Evolutionary conservation across 2,888 invertebrate genomes (phyloP), one percentile per base, ranked within the genome.

Genomic region (Tipula lateralis): DNA sequence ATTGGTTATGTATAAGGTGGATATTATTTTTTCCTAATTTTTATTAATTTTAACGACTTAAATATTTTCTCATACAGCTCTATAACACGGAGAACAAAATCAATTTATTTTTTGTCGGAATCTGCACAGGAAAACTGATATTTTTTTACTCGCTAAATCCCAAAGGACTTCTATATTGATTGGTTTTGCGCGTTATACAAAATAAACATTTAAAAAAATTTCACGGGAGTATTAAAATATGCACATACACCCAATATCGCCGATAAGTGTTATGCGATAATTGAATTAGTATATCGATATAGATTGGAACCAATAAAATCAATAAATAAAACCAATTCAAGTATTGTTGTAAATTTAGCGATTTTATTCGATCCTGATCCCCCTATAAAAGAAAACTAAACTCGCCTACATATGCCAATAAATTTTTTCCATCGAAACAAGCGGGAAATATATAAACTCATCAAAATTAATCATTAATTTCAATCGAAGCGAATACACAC

Each of bases 391-490:
- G 6, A 16, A 44, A 9, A 44, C 50, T 50, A 19, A 66, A 24
- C 24, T 66, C 66, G 39, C 19, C n/a, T n/a, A 39, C 39, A 1
- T 39, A 66, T 66, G 66, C 24, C 66, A 66, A 66, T 66, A 66
- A 24, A 66, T 66, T 24, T 66, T 66, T 66, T 24, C 66, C 66
- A 3, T 9, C 9, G 66, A 9, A 66, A 66, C 24, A 24, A 24
- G 24, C 66, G 66, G 66, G 12, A 66, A 66, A 66, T 66, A 24
- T 66, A 66, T 66, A 66, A 66, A 66, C 66, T 66, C 66, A 66
- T 66, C 66, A 66, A 66, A 66, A 66, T 66, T 66, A 66, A 66
- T 66, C 66, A 66, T 66, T 66, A 66, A 66, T 66, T 66, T 66
- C 66, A 66, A 66, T 66, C 66, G 66, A 66, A 66, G 66, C 66